Conservation (phyloP, 2,797 vertebrate species). For the Lagocephalus sceleratus region DNA sequence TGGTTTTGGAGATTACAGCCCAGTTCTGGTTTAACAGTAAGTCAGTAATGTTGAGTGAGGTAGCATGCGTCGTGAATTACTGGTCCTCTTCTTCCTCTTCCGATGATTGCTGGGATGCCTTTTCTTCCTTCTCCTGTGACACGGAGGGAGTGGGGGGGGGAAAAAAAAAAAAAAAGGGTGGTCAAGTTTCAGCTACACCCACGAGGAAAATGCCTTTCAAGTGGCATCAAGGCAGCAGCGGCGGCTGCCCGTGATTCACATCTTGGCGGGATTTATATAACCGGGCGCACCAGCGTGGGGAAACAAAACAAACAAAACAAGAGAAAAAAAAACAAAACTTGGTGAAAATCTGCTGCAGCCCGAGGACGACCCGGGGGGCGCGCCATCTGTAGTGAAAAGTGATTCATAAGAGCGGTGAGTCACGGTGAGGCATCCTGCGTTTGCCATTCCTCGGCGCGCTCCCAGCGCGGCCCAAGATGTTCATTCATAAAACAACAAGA, state of each 20-base stretch:
- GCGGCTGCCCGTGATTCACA: constrained; percentile 36
- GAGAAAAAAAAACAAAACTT: constrained; percentile 14
- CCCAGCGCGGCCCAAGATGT: constrained; percentile 49
- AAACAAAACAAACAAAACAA: not conserved
- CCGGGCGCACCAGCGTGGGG: constrained; percentile 2
- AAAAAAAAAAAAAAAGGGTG: not conserved
- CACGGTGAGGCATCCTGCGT: constrained; percentile 55
- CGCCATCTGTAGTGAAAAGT: constrained; percentile 60
- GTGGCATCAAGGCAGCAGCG: constrained; percentile 22
- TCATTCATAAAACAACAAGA: constrained; percentile 85
- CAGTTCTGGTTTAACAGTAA: constrained; percentile 79
- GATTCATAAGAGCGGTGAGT: constrained; percentile 70
- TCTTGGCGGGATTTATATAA: constrained; percentile 22
- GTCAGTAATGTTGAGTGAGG: constrained; percentile 82
- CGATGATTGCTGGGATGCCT: constrained; percentile 91
- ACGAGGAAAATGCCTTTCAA: constrained; percentile 27
- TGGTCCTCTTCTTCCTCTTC: constrained; percentile 86
- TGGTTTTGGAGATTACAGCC: constrained; percentile 74
- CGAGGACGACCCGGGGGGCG: constrained; percentile 43
- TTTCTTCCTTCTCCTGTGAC: constrained; percentile 86
- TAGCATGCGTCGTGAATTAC: constrained; percentile 83
- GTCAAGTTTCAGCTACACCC: constrained; percentile 23
- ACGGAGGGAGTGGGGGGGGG: not conserved
- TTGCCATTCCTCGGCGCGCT: constrained; percentile 25
- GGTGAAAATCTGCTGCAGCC: constrained; percentile 35